Percentiles rank a stretch among this genome's conserved stretches.
Conservation (phyloP, 2,888 invertebrate genomes). For the Sarcophaga caerulescens region DNA sequence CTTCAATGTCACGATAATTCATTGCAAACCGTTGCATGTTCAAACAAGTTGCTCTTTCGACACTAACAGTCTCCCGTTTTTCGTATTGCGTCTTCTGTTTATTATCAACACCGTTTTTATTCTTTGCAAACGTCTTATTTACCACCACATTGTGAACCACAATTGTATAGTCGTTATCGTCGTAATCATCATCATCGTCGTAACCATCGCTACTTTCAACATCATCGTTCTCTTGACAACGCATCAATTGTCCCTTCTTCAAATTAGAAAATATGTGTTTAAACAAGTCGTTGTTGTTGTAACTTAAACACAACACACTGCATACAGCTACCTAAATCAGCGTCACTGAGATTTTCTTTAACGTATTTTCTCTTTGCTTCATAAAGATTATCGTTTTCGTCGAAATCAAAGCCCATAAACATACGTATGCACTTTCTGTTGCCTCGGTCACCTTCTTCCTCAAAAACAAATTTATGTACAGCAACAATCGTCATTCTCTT, state of each 20-base stretch:
- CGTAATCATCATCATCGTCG: constrained; percentile 12
- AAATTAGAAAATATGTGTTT: constrained; percentile 35
- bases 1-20: constrained; percentile 48
- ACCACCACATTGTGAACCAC: background rate
- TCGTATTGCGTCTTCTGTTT: background rate
- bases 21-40: constrained; percentile 22
- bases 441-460: constrained; percentile 37
- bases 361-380: background rate
- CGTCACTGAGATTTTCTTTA: background rate
- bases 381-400: constrained; percentile 35
- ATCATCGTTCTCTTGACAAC: background rate
- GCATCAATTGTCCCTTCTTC: constrained; percentile 25
- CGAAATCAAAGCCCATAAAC: too few relatives aligned
- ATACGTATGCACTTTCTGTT: too few relatives aligned
- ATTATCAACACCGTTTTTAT: background rate
- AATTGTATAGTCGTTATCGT: background rate
- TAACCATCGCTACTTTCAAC: background rate
- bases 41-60: background rate
- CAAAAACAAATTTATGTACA: constrained; percentile 30
- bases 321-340: constrained; percentile 38
- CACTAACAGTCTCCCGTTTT: background rate
- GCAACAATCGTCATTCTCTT: constrained; percentile 9
- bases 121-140: background rate
- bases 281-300: constrained; percentile 27
- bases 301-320: constrained; percentile 10